Base-by-base conservation (phyloP, 2,888 invertebrate species). In the Molanna angustata region DNA sequence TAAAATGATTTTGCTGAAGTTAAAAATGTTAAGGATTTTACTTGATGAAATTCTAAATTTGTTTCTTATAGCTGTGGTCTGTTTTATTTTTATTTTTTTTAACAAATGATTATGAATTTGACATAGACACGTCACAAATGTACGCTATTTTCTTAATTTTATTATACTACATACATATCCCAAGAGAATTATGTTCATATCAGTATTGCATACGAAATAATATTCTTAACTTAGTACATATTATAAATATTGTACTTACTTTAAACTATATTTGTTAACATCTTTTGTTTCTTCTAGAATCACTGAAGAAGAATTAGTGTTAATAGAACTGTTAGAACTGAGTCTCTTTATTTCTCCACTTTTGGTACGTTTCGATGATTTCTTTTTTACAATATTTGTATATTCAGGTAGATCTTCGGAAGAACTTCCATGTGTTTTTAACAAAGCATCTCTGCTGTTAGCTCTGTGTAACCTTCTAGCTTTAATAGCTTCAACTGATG, bases 381-480 rank as follows among this genome's bases (percentile, higher is more conserved):
- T 54, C 39, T 54, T 58, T 31, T 58, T 56, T 14, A 47, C 39
- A 32, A 67, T 67, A 19, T 62, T 61, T 13, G 63, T 58, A 53
- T 63, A 66, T 4, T 64, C 62, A 1, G 70, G 65, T 18, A 76
- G 61, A 64, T 78, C 78, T 62, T 78, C 79, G 0, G 78, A 78
- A 13, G 77, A 77, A 60, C 76, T 77, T 13, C 73, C 74, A 58
- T 73, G 73, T 1, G 70, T 69, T 56, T 73, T 72, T 14, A 74
- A 64, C 27, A 73, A 62, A 39, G 72, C 72, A 60, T 79, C 78
- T 56, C 76, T 66, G 59, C 76, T 78, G 55, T 70, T 74, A 4
- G 77, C 76, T 47, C 77, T 65, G 58, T 77, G 76, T 31, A 78
- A 60, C 48, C 76, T 62, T 52, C 77, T 63, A 2, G 74, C 74